phyloP scores from a whole-genome alignment of 2,113 vertebrate species.

The Sporophila hypoxantha region DNA sequence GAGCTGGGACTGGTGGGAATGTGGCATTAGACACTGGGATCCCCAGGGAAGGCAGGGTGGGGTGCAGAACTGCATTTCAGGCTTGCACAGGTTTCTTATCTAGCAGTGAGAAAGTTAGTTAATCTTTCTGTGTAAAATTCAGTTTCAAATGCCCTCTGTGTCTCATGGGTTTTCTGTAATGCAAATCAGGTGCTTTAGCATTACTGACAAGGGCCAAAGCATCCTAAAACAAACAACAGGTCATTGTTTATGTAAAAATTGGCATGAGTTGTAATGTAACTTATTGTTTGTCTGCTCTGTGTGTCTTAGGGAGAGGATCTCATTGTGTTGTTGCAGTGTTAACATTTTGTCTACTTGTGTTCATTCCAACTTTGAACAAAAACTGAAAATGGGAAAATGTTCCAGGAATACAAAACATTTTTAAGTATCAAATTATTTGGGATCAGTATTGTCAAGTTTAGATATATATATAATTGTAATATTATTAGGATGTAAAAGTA shows the following conservation, averaged over 20 bases:
- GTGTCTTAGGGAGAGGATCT: fast-evolving
- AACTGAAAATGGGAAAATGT: not conserved
- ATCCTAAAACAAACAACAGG: not conserved
- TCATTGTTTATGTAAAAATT: not conserved
- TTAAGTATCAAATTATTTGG: not conserved
- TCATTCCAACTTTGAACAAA: not conserved
- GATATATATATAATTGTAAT: not conserved
- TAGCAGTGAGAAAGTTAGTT: not conserved
- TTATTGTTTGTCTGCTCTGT: not conserved
- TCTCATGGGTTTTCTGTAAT: not conserved
- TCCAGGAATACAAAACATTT: not conserved
- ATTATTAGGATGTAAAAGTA: not conserved
- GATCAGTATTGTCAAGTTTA: not conserved
- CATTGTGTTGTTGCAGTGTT: not conserved
- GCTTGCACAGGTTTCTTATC: not conserved
- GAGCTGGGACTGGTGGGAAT: not conserved
- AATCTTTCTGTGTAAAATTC: not conserved
- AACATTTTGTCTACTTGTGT: not conserved
- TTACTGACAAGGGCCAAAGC: not conserved
- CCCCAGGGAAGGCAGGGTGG: not conserved
- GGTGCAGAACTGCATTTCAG: not conserved
- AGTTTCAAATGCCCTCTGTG: not conserved
- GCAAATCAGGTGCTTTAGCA: not conserved
- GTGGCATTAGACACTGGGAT: not conserved
- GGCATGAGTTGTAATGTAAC: not conserved